Percentiles rank a stretch among this genome's conserved stretches.
Evolutionary conservation across 2,797 vertebrate genomes (phyloP).

Genomic region (Clarias laeviceps): DNA sequence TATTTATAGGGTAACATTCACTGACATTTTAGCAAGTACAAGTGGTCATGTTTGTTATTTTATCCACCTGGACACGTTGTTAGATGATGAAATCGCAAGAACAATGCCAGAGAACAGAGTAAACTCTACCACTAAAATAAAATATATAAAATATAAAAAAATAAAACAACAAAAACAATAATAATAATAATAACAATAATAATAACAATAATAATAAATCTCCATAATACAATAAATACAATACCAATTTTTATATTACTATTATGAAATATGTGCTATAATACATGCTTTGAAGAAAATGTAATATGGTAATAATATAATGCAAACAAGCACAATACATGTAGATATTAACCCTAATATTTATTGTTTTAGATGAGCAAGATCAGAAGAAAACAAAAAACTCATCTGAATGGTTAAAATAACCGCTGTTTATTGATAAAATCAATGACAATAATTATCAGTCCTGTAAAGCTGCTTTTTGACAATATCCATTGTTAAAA

Average conservation of each 20-base stretch:
- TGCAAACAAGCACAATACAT: background rate
- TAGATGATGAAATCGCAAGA: conserved; percentile 14
- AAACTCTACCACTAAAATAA: background rate
- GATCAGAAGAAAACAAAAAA: background rate
- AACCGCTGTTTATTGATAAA: background rate
- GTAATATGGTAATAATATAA: background rate
- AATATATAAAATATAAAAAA: background rate
- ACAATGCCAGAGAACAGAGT: background rate
- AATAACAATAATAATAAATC: background rate
- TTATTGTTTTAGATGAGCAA: background rate
- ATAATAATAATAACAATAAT: background rate
- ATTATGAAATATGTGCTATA: background rate
- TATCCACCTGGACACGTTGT: conserved; percentile 10
- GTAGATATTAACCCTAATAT: background rate
- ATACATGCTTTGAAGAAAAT: background rate
- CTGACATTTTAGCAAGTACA: conserved; percentile 30
- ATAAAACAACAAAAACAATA: too few species aligned
- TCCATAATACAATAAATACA: background rate
- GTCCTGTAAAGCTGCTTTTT: too few species aligned
- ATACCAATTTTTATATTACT: background rate
- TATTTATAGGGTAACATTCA: conserved; percentile 32
- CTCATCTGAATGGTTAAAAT: background rate
- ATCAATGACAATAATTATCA: too few species aligned
- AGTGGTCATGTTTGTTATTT: conserved; percentile 22
- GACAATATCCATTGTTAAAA: too few species aligned